Base-by-base conservation (phyloP, 2,797 vertebrate genomes). In the Phrynocephalus forsythii region DNA sequence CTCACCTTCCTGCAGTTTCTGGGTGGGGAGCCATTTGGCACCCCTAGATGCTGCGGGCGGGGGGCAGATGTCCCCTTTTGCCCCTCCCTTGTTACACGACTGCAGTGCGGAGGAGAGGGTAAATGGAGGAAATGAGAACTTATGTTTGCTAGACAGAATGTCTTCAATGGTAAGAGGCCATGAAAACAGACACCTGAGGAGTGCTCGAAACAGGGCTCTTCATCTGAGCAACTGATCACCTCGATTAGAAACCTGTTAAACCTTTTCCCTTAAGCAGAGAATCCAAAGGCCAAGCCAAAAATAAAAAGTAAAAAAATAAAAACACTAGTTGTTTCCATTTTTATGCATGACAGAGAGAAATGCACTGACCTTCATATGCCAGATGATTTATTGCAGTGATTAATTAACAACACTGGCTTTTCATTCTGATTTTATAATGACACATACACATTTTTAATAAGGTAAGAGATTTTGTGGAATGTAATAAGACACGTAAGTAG, bases 401-500 rank as follows among this genome's bases (percentile, higher is more conserved):
- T 67, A 33, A 85, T n/a, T 44, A 44, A 44, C 38, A 44, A 85
- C 44, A 15, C 44, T 60, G 28, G 20, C 20, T 79, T 79, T 71
- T 26, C 30, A 79, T 44, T 56, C 26, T 79, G 48, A 79, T 38
- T 86, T 67, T 28, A 56, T 52, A 71, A 71, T 24, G 22, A 82
- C 4, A 44, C 16, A 28, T 30, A n/a, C 69, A 50, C 22, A 18
- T 63, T 88, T 87, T 44, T 84, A 60, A 33, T 24, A 52, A 71
- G 44, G 33, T 75, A 30, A 67, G 20, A 82, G 38, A 50, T 82
- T 30, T 86, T 82, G 20, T 75, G 52, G 73, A 67, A 50, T 16
- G 26, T 63, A 38, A 24, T 75, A 33, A 82, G 38, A 28, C 73
- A 73, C 63, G 60, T 8, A 63, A 38, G 78, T 94, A 92, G 63